phyloP scores from a whole-genome alignment of 2,797 vertebrate species.

The Centropyge bicolor region DNA sequence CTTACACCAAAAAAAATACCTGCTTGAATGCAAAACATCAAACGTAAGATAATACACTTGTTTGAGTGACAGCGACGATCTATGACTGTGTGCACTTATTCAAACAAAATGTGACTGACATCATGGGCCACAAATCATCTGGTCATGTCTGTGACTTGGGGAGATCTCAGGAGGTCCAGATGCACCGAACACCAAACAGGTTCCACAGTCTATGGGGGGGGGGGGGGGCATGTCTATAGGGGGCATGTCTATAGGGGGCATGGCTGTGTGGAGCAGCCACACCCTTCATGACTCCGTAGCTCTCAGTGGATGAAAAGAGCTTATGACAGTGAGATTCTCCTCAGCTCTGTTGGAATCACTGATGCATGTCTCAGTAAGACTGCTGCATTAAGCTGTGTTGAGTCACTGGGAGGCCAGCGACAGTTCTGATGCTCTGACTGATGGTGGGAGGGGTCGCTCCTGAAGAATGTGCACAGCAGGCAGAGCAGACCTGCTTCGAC shows the following conservation, averaged over 20 bases:
- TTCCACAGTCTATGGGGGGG: slow-evolving; percentile 4
- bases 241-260: background rate
- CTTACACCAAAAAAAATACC: background rate
- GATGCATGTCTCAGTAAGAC: slow-evolving; percentile 13
- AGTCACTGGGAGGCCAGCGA: slow-evolving; percentile 30
- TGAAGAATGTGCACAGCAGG: slow-evolving; percentile 60
- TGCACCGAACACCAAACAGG: slow-evolving; percentile 34
- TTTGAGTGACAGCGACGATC: background rate
- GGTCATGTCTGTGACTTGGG: background rate
- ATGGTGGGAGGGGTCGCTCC: slow-evolving; percentile 40
- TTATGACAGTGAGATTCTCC: background rate
- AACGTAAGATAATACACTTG: background rate
- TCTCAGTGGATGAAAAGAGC: background rate
- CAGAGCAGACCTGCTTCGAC: slow-evolving; percentile 59
- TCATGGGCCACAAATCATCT: background rate
- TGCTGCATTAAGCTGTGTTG: background rate
- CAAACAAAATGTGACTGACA: background rate
- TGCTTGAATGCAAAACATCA: slow-evolving; percentile 1
- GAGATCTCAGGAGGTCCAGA: background rate
- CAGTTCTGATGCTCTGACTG: slow-evolving; percentile 28
- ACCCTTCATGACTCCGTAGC: slow-evolving; percentile 15
- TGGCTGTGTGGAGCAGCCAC: slow-evolving; percentile 24
- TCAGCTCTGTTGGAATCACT: background rate
- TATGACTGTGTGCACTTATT: background rate
- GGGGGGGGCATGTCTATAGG: no score